Percentiles rank a stretch among this genome's conserved stretches.
These are phyloP conservation scores for roundworm (Caenorhabditis elegans) DNA, from an alignment of 1,140 invertebrate species.

Conservation along the genomic window WBcel235 BX284603.4:5586001-5586500, in stretches of 20 bases:
- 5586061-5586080: not conserved
- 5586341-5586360: constrained; percentile 8
- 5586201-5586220: not conserved
- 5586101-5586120: not conserved
- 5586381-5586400: not conserved
- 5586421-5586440: too few species aligned
- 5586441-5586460: too few species aligned
- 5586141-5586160: not conserved
- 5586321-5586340: not conserved
- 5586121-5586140: not conserved
- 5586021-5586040: not conserved
- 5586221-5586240: not conserved
- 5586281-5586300: constrained; percentile 16
- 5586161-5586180: constrained; percentile 7
- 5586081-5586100: not conserved
- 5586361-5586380: constrained; percentile 15
- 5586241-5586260: constrained; percentile 6
- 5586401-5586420: not conserved
- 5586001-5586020: not conserved
- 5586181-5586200: constrained; percentile 10
- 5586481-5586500: too few species aligned
- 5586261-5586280: not conserved
- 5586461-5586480: too few species aligned
- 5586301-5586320: constrained; percentile 1
- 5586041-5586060: constrained; percentile 16